A percentile compares a stretch with the other conserved stretches of the same genome.
These are phyloP conservation scores for Stenodema calcarata DNA, from an alignment of 2,888 invertebrate species.

Conservation along the genomic window DNA sequence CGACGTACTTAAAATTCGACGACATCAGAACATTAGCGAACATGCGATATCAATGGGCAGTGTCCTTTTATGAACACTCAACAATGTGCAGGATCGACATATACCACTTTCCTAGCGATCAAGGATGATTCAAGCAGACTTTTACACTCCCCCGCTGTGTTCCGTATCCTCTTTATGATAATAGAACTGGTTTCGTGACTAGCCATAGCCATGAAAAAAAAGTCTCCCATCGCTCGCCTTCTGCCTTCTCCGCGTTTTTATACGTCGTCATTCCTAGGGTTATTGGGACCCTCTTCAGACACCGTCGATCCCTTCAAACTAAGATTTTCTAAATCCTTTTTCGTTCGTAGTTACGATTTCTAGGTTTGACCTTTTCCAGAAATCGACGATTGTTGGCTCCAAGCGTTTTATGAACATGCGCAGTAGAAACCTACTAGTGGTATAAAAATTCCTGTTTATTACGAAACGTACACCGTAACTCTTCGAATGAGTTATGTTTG, in stretches of 20 bases:
- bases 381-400: neutral
- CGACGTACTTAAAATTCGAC: too few species aligned
- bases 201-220: neutral
- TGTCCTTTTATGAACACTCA: neutral
- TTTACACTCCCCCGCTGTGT: neutral
- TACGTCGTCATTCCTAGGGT: slow-evolving; percentile 10
- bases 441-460: too few species aligned
- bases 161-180: neutral
- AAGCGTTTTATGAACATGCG: too few species aligned
- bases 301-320: neutral
- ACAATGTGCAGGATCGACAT: neutral
- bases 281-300: neutral
- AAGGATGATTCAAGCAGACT: neutral
- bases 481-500: too few species aligned
- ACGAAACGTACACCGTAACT: too few species aligned
- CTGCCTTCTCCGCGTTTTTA: neutral
- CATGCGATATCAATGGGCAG: too few species aligned
- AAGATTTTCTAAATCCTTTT: neutral
- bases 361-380: neutral
- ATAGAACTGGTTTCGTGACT: slow-evolving; percentile 13
- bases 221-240: neutral
- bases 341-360: neutral
- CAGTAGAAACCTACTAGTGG: too few species aligned
- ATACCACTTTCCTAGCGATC: neutral
- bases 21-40: too few species aligned